phyloP scores from a whole-genome alignment of 2,113 vertebrate species.

The Rynchops niger region DNA sequence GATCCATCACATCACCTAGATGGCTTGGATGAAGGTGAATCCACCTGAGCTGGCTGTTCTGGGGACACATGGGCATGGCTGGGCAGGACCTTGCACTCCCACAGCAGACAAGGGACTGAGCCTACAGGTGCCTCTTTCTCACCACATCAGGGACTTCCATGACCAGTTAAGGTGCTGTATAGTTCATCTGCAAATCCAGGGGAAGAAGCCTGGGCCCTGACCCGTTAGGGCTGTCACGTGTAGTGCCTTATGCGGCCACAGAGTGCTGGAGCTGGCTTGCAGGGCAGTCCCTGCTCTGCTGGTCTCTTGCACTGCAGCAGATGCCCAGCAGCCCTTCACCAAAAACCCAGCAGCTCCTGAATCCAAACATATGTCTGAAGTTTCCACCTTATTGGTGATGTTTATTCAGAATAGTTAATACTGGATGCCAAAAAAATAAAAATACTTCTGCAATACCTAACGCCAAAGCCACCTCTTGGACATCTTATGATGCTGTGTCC shows the following conservation, averaged over 20 bases:
- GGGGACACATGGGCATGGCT: not conserved
- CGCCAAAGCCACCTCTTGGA: not conserved
- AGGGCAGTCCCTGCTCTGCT: not conserved
- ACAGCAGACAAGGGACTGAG: not conserved
- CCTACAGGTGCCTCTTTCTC: not conserved
- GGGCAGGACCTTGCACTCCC: not conserved
- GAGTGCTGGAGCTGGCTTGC: not conserved
- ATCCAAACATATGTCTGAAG: not conserved
- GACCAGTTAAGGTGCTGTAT: not conserved
- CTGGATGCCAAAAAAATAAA: not conserved
- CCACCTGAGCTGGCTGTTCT: not conserved
- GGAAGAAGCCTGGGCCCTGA: not conserved
- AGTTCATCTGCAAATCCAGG: not conserved
- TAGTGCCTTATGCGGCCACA: accelerated
- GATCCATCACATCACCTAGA: not conserved
- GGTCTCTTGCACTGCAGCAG: not conserved
- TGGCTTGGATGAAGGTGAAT: not conserved
- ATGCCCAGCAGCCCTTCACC: not conserved
- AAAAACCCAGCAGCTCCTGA: not conserved
- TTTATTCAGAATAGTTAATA: not conserved
- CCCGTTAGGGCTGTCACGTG: not conserved
- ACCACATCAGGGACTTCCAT: not conserved
- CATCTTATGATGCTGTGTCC: not conserved
- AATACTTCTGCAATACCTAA: not conserved
- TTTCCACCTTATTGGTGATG: not conserved